Conservation (phyloP, 2,113 vertebrate species). For the Eolophus roseicapilla region DNA sequence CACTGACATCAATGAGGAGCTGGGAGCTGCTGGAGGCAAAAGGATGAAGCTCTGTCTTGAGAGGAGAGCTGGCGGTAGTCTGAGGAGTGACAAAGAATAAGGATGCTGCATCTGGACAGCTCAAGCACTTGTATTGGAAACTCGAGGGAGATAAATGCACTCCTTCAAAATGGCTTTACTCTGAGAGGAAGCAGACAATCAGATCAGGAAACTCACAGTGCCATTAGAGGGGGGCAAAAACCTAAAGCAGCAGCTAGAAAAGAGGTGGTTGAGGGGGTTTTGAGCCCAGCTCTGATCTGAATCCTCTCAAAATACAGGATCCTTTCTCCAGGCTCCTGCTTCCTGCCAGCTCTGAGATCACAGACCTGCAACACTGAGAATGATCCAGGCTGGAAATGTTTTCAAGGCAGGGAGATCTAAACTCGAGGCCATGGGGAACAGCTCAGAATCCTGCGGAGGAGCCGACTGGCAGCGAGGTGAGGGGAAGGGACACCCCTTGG, state of each 20-base stretch:
- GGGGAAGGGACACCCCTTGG: constrained; percentile 12
- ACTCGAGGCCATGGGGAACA: neutral
- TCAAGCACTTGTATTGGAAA: neutral
- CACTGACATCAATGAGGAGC: neutral
- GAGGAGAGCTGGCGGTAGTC: neutral
- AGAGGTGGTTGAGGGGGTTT: neutral
- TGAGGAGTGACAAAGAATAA: neutral
- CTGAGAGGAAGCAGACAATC: neutral
- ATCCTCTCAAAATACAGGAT: neutral
- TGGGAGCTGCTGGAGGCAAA: neutral
- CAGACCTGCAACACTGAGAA: neutral
- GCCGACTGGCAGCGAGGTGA: constrained; percentile 41
- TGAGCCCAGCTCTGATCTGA: neutral
- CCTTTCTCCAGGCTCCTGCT: neutral
- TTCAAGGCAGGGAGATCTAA: constrained; percentile 28
- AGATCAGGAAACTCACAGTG: neutral
- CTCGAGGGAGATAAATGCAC: neutral
- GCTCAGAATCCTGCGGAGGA: constrained; percentile 32
- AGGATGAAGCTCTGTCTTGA: neutral
- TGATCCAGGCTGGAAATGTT: constrained; percentile 16
- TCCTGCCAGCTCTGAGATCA: neutral
- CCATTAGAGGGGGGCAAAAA: neutral
- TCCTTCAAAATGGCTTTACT: neutral
- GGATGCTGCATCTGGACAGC: neutral
- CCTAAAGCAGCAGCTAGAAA: neutral